A percentile compares a stretch with the other conserved stretches of the same genome.
Evolutionary conservation across 2,113 vertebrate genomes (phyloP).

Genomic region (Aphyosemion australe): DNA sequence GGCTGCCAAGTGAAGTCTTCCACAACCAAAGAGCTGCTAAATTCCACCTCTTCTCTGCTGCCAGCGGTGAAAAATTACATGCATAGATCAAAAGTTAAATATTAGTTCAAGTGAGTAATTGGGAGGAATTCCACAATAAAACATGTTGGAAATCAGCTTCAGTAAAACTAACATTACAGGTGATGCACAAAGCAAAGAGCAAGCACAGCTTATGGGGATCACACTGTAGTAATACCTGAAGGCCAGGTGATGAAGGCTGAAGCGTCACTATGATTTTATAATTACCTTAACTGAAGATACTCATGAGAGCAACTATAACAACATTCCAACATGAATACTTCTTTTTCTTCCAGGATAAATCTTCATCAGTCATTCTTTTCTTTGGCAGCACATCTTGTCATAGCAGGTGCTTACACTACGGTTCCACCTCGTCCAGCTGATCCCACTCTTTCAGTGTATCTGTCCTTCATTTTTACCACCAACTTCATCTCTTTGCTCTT

Average conservation of each 20-base stretch:
- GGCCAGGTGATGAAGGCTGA: too few species aligned
- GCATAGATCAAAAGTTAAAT: constrained; percentile 40
- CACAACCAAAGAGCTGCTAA: constrained; percentile 37
- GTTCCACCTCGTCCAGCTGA: constrained; percentile 9
- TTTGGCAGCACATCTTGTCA: constrained; percentile 31
- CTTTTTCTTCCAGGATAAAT: background rate
- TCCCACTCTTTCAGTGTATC: constrained; percentile 7
- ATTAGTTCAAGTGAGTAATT: constrained; percentile 18
- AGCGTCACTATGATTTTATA: too few species aligned
- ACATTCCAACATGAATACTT: too few species aligned
- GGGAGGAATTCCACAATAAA: constrained; percentile 30
- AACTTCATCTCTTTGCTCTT: constrained; percentile 27
- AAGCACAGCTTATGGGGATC: background rate
- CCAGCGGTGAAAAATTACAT: constrained; percentile 39
- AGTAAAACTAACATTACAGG: constrained; percentile 19
- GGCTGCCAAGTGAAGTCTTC: constrained; percentile 44
- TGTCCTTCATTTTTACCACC: constrained; percentile 12
- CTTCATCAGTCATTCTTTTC: constrained; percentile 22
- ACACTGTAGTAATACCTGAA: too few species aligned
- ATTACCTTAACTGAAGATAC: too few species aligned
- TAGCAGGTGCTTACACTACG: constrained; percentile 64
- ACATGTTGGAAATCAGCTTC: constrained; percentile 5
- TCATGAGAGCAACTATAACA: too few species aligned
- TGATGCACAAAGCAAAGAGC: constrained; percentile 12
- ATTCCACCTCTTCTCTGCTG: constrained; percentile 19